These are phyloP conservation scores for Steatocranus sp. DNA, from an alignment of 2,797 vertebrate genomes.

Conservation along the genomic window DNA sequence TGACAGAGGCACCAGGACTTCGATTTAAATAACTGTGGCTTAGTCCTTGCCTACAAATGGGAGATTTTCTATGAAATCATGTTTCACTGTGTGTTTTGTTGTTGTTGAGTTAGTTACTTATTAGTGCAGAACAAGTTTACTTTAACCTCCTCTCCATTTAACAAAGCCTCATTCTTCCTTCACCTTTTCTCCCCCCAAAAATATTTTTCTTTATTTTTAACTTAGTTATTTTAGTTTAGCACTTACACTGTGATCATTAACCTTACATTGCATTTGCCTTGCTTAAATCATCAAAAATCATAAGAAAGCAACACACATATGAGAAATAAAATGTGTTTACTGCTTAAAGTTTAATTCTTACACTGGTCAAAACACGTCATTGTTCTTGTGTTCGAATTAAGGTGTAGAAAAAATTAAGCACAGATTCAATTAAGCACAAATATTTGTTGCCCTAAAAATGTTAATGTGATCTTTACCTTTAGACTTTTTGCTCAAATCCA, in stretches of 20 bases:
- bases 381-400: not conserved
- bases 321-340: not conserved
- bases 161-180: not conserved
- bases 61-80: not conserved
- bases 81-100: not conserved
- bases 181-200: not conserved
- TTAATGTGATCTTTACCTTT: not conserved
- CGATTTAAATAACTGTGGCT: conserved; percentile 34
- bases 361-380: not conserved
- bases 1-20: conserved; percentile 39
- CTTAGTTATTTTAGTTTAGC: not conserved
- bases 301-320: not conserved
- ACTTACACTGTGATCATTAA: not conserved
- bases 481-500: not conserved
- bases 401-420: not conserved
- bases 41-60: conserved; percentile 1
- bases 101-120: not conserved
- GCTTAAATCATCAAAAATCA: not conserved
- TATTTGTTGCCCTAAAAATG: not conserved
- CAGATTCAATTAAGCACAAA: not conserved
- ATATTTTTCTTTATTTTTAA: not conserved
- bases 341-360: too few relatives aligned
- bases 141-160: not conserved
- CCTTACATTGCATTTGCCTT: not conserved
- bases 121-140: not conserved